A percentile compares a stretch with the other conserved stretches of the same genome.
Conservation (phyloP, 2,797 vertebrate species). For the Halcyon leucocephala region DNA sequence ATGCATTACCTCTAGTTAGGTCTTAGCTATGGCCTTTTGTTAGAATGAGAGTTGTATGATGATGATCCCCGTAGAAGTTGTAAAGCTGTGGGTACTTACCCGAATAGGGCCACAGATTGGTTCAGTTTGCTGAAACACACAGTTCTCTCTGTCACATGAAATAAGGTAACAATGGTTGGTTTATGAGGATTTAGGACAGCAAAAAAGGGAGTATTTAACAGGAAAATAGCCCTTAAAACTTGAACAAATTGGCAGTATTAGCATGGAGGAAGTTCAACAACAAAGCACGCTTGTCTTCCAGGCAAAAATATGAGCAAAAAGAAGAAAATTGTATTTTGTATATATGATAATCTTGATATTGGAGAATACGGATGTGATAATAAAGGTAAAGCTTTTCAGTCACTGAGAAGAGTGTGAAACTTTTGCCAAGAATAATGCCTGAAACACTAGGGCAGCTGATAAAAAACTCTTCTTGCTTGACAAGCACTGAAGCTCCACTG, state of each 20-base stretch:
- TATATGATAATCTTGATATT: background rate
- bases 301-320: background rate
- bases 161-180: background rate
- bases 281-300: background rate
- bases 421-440: background rate
- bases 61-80: background rate
- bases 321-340: background rate
- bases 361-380: background rate
- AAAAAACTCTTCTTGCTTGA: background rate
- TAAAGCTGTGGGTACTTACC: background rate
- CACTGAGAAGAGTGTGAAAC: background rate
- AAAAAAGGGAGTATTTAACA: background rate
- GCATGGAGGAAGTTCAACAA: background rate
- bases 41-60: background rate
- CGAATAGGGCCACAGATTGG: background rate
- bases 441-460: background rate
- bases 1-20: no score
- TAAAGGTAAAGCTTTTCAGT: background rate
- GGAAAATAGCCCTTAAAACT: background rate
- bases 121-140: background rate
- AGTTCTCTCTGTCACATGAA: background rate
- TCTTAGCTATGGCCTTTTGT: background rate
- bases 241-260: background rate
- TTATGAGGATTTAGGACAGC: background rate
- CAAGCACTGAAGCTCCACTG: background rate